These are phyloP conservation scores for Okapia johnstoni DNA, from an alignment of 2,113 vertebrate species.

Conservation along the genomic window DNA sequence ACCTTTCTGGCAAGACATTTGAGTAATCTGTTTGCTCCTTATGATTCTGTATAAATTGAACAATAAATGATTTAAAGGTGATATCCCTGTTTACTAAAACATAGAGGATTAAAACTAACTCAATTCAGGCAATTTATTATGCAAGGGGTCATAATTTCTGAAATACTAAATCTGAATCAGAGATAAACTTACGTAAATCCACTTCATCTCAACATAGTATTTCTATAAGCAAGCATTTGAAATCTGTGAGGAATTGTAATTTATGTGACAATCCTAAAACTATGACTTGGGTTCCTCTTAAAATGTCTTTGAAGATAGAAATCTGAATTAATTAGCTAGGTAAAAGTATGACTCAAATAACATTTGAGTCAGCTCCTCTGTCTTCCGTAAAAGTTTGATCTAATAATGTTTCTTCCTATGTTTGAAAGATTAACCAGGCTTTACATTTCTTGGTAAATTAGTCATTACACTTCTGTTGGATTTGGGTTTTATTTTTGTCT, in stretches of 20 bases:
- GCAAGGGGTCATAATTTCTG: not conserved
- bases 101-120: not conserved
- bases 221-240: not conserved
- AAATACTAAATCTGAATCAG: not conserved
- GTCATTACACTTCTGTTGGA: conserved; percentile 1
- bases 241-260: not conserved
- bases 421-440: conserved; percentile 22
- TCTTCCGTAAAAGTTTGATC: not conserved
- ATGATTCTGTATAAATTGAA: not conserved
- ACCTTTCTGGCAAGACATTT: not conserved
- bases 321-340: conserved; percentile 22
- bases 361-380: not conserved
- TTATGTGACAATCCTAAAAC: not conserved
- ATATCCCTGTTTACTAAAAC: not conserved
- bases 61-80: not conserved
- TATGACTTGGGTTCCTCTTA: not conserved
- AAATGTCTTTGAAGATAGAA: conserved; percentile 21
- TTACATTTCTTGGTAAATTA: conserved; percentile 14
- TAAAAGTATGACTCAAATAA: not conserved
- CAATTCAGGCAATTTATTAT: not conserved
- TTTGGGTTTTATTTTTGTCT: conserved; percentile 21
- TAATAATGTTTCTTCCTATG: not conserved
- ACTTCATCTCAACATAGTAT: not conserved
- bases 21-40: not conserved
- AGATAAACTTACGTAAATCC: not conserved